These are phyloP conservation scores for Gorsachius magnificus DNA, from an alignment of 2,797 vertebrate genomes.

Conservation along the genomic window DNA sequence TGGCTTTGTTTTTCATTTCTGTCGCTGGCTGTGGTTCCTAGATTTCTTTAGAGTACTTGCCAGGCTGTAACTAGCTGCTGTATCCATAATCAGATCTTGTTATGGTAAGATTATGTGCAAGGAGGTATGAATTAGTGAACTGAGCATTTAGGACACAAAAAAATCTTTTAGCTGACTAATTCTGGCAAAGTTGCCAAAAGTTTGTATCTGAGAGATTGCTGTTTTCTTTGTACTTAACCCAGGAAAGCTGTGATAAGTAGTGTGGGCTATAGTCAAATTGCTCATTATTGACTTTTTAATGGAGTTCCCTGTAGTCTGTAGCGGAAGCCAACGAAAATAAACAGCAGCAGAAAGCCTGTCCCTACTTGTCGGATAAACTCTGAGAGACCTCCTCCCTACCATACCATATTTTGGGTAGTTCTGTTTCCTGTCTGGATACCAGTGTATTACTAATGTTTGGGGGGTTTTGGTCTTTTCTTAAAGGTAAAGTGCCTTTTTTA, in stretches of 20 bases:
- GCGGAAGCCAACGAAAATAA: conserved; percentile 45
- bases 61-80: neutral
- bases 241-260: conserved; percentile 36
- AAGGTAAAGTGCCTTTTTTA: neutral
- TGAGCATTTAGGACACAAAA: neutral
- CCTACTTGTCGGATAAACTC: neutral
- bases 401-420: neutral
- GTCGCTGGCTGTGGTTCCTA: neutral
- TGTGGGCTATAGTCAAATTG: conserved; percentile 17
- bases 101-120: neutral
- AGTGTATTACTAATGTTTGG: neutral
- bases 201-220: neutral
- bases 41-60: neutral
- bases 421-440: neutral
- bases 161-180: neutral
- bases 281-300: conserved; percentile 57
- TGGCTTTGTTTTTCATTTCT: neutral
- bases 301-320: conserved; percentile 37
- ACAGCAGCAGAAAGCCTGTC: conserved; percentile 13
- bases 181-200: neutral
- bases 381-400: neutral
- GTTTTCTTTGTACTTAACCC: conserved; percentile 28
- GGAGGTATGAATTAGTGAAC: neutral
- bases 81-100: neutral
- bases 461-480: neutral